A percentile compares a stretch with the other conserved stretches of the same genome.
phyloP scores from a whole-genome alignment of 2,113 vertebrate genomes.

The Phoxinus phoxinus region DNA sequence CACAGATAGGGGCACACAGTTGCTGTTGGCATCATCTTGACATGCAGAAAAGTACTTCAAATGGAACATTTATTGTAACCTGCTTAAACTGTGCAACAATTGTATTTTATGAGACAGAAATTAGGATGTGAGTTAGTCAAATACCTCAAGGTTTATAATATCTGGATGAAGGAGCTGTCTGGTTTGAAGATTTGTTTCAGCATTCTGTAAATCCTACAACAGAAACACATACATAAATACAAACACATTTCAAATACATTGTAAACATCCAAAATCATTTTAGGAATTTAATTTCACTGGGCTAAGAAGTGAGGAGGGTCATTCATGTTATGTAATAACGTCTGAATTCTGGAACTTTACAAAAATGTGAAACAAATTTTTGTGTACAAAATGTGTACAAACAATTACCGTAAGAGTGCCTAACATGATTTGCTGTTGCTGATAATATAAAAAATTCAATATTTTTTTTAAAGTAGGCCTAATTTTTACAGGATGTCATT shows the following conservation, averaged over 20 bases:
- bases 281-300: background rate
- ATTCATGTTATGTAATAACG: too few species aligned
- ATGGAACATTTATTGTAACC: background rate
- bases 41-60: background rate
- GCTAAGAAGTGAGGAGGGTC: too few species aligned
- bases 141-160: conserved; percentile 82
- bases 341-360: too few species aligned
- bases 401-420: too few species aligned
- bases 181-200: conserved; percentile 76
- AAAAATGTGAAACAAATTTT: too few species aligned
- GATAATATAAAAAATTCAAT: background rate
- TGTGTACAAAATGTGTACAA: too few species aligned
- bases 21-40: background rate
- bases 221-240: conserved; percentile 3
- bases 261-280: background rate
- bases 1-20: background rate
- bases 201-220: conserved; percentile 79
- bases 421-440: too few species aligned
- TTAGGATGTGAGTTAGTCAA: background rate
- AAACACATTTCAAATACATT: background rate
- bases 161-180: conserved; percentile 66
- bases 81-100: background rate
- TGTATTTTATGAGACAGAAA: background rate
- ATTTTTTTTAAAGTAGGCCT: background rate
- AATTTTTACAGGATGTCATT: background rate